Evolutionary conservation across 2,113 vertebrate genomes (phyloP).

Genomic region (Zeus faber): DNA sequence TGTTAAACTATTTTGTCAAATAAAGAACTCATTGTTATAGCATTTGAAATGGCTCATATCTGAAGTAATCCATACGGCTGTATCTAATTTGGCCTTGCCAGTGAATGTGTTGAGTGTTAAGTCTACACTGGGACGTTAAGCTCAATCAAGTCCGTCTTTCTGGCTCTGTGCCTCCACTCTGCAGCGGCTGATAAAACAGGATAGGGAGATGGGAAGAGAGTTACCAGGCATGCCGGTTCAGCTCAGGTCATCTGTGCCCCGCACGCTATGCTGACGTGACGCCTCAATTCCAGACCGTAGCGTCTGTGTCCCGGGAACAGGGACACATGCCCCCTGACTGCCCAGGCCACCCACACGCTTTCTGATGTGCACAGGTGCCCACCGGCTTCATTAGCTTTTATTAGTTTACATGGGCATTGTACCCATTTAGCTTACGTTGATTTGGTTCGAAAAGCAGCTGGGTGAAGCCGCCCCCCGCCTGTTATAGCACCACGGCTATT

Average conservation of each 20-base stretch:
- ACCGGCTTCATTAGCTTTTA: constrained; percentile 15
- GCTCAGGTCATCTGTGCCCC: constrained; percentile 24
- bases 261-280: neutral
- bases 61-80: neutral
- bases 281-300: neutral
- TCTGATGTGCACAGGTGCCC: constrained; percentile 1
- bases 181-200: constrained; percentile 39
- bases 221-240: constrained; percentile 18
- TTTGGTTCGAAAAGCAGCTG: neutral
- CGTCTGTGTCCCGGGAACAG: constrained; percentile 16
- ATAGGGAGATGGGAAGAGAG: neutral
- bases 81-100: neutral
- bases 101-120: constrained; percentile 29
- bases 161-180: constrained; percentile 45
- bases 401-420: constrained; percentile 8
- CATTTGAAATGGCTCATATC: neutral
- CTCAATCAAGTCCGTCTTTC: constrained; percentile 34
- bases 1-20: too few relatives aligned
- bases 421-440: neutral
- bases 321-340: neutral
- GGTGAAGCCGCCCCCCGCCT: neutral
- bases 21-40: too few relatives aligned
- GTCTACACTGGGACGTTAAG: constrained; percentile 38
- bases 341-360: neutral
- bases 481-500: constrained; percentile 40